Base-by-base conservation (phyloP, 2,888 invertebrate species). In the Catotricha subobsoleta region DNA sequence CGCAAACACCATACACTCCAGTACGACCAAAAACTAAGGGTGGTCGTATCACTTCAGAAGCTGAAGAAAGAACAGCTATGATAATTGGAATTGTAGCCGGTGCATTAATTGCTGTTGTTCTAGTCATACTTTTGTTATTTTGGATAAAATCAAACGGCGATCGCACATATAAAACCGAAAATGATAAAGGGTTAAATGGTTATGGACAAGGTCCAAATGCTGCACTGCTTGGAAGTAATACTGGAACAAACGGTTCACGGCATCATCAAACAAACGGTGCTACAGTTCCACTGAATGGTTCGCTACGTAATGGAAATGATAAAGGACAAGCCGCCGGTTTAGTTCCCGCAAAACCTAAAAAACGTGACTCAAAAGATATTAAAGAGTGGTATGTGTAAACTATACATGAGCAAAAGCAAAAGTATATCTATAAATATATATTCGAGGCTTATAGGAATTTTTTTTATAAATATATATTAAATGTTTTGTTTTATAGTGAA, bases 381-480 rank as follows among this genome's bases (percentile, higher is more conserved):
- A 91, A 91, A 68, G 91, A 91, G 71, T 91, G 91, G 91, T 91
- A 91, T 64, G 91, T 91, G 64, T 90, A 80, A 72, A 54, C n/a
- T n/a, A n/a, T n/a, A 36, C 12, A 19, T 6, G 3, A 29, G 4
- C 4, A 29, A 12, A 9, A 9, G n/a, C n/a, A 29, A 29, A 25
- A 6, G 10, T 8, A 25, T 25, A 8, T 6, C 10, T 10, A 8
- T 25, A 25, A 25, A 25, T 8, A 25, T 25, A n/a, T n/a, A n/a
- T n/a, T n/a, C n/a, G n/a, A n/a, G n/a, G 25, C 25, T 25, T 25
- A 25, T 25, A 25, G 25, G 25, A 25, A 25, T 25, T 25, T 10
- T 10, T 8, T 25, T 8, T 25, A 10, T 6, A 25, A 25, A 25
- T 25, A 25, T 8, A 25, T 8, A 25, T 25, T 25, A 25, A 25